These are phyloP conservation scores for Orestias chungarensis DNA, from an alignment of 2,797 vertebrate species.

Conservation along the genomic window DNA sequence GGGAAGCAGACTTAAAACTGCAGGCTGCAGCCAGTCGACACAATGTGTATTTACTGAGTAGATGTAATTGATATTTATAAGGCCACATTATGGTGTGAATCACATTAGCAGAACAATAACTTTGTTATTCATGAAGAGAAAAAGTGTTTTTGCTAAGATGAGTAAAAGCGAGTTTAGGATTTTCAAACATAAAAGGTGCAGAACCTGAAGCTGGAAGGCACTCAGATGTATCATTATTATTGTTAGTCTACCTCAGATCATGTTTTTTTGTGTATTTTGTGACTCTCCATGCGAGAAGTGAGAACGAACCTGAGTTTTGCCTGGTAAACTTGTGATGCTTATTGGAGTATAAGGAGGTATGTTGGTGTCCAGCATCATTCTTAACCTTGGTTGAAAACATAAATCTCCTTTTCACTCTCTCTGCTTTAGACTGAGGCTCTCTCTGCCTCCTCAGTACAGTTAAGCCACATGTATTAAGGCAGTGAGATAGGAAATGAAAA, in stretches of 20 bases:
- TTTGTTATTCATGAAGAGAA: conserved; percentile 55
- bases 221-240: not conserved
- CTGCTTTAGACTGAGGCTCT: too few species aligned
- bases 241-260: not conserved
- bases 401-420: conserved; percentile 16
- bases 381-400: too few species aligned
- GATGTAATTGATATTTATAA: conserved; percentile 63
- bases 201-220: not conserved
- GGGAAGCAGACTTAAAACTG: conserved; percentile 30
- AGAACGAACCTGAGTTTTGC: conserved; percentile 18
- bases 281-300: not conserved
- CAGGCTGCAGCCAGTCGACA: conserved; percentile 29
- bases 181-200: conserved; percentile 13
- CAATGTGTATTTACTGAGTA: conserved; percentile 61
- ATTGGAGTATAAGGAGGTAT: conserved; percentile 65
- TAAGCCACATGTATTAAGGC: conserved; percentile 35
- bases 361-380: conserved; percentile 76
- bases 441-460: conserved; percentile 42
- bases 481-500: conserved; percentile 57
- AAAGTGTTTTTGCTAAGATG: not conserved
- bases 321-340: conserved; percentile 32
- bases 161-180: conserved; percentile 2
- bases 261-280: not conserved
- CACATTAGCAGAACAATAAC: conserved; percentile 64
- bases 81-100: conserved; percentile 60